A percentile compares a stretch with the other conserved stretches of the same genome.
Conservation (phyloP, 1,140 invertebrate species). For the Drosophila athabasca region DNA sequence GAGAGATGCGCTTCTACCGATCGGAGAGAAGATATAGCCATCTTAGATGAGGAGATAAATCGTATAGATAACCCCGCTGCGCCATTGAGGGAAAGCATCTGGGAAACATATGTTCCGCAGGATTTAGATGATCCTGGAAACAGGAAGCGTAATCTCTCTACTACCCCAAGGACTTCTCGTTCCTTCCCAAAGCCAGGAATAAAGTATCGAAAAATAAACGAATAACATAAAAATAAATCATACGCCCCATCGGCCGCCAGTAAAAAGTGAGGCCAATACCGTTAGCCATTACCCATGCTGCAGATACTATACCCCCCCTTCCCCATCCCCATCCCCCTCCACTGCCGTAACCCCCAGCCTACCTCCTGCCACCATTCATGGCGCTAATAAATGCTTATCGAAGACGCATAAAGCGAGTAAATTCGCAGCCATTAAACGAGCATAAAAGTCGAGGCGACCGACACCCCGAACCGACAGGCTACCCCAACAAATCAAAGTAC, state of each 20-base stretch:
- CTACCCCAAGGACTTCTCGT: constrained; percentile 21
- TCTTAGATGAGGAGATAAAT: no score
- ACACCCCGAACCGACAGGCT: constrained; percentile 31
- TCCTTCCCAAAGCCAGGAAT: constrained; percentile 10
- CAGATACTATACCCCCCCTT: constrained; percentile 3
- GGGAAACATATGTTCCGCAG: constrained; percentile 58
- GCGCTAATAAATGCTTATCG: constrained; percentile 81
- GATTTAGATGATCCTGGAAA: constrained; percentile 10
- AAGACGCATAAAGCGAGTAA: constrained; percentile 81
- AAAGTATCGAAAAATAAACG: constrained; percentile 63
- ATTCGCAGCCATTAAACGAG: constrained; percentile 80
- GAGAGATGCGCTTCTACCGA: neutral
- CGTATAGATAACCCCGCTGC: neutral
- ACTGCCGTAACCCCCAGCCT: neutral
- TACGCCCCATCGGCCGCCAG: constrained; percentile 73
- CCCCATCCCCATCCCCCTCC: no score
- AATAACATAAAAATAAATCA: constrained; percentile 80
- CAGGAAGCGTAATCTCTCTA: no score
- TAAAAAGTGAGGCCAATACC: constrained; percentile 65
- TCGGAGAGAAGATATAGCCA: no score
- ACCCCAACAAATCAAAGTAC: constrained; percentile 76
- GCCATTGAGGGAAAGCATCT: neutral
- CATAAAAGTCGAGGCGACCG: constrained; percentile 66
- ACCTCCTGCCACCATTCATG: constrained; percentile 32
- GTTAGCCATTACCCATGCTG: constrained; percentile 54